phyloP scores from a whole-genome alignment of 2,797 vertebrate genomes.

The Muscicapa striata region DNA sequence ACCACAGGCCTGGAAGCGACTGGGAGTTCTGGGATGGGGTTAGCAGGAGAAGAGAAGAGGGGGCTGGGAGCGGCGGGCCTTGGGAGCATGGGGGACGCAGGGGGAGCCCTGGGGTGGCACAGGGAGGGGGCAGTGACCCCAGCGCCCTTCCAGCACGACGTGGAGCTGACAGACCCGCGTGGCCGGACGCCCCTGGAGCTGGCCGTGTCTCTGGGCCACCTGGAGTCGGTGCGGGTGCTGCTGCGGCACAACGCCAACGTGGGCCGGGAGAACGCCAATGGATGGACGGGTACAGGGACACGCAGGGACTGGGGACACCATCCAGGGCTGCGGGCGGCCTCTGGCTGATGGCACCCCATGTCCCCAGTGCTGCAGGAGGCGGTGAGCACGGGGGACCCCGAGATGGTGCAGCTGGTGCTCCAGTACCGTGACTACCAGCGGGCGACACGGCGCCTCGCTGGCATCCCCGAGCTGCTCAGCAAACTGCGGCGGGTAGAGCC shows the following conservation, averaged over 20 bases:
- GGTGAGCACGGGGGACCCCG: conserved; percentile 94
- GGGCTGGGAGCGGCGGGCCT: not conserved
- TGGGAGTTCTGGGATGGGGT: not conserved
- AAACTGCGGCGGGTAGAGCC: conserved; percentile 88
- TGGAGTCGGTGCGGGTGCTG: conserved; percentile 89
- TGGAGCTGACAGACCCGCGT: conserved; percentile 86
- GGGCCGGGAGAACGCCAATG: conserved; percentile 84
- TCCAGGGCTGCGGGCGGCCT: fast-evolving
- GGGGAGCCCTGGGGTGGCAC: not conserved
- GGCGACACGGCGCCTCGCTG: conserved; percentile 88
- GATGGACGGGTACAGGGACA: conserved; percentile 87
- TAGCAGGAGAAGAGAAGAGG: not conserved
- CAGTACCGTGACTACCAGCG: conserved; percentile 94
- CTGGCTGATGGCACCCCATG: not conserved
- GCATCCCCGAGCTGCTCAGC: conserved; percentile 92
- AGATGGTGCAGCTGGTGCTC: conserved; percentile 93
- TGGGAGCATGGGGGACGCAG: not conserved
- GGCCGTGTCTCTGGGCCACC: conserved; percentile 90
- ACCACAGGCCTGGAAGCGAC: not conserved
- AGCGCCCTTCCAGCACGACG: conserved; percentile 78
- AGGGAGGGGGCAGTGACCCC: not conserved
- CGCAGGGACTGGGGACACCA: fast-evolving
- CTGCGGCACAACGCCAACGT: conserved; percentile 88
- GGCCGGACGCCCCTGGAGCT: conserved; percentile 91
- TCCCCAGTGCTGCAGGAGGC: conserved; percentile 92